Base-by-base conservation (phyloP, 2,113 vertebrate genomes). In the Zapus hudsonius region DNA sequence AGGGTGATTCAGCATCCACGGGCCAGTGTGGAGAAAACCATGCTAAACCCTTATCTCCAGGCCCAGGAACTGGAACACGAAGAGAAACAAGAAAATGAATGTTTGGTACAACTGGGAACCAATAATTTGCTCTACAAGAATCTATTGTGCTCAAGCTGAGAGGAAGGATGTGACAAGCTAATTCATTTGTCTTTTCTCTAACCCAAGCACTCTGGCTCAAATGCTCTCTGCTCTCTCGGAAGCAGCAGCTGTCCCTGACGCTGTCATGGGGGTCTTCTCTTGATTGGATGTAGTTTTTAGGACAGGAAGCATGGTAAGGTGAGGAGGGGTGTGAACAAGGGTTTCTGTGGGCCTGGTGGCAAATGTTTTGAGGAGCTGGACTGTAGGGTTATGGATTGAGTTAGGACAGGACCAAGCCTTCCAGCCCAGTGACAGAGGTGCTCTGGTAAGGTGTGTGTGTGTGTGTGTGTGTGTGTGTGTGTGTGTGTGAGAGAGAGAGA, bases 131-230 rank as follows among this genome's bases (percentile, higher is more conserved):
- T 92, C 25, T 38, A n/a, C 73, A 63, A 63, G 83, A 84, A 67
- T 73, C 86, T 42, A 42, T 3, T 19, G 79, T 70, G 3, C 61
- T 89, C 70, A 42, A 76, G 89, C 91, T 84, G 84, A 80, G 89
- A 96, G 84, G 52, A 92, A 80, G 72, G 86, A 47, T 61, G 59
- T 76, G 92, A 93, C 75, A 84, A 83, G 70, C 64, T 87, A 85
- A 90, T 96, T 92, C 85, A 91, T 73, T 73, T 36, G 83, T 76
- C 33, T 73, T 94, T 86, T 72, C 95, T 89, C 86, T 36, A 42
- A 75, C 72, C 38, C 55, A 15, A 52, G 72, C 38, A 12, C 63
- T 75, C 89, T 61, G 7, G 25, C 74, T 80, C 82, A 20, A 17
- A 63, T 31, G 47, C 19, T 57, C 33, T 44, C 84, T 6, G 52